Conservation (phyloP, 2,888 invertebrate genomes). For the Noctua janthe region DNA sequence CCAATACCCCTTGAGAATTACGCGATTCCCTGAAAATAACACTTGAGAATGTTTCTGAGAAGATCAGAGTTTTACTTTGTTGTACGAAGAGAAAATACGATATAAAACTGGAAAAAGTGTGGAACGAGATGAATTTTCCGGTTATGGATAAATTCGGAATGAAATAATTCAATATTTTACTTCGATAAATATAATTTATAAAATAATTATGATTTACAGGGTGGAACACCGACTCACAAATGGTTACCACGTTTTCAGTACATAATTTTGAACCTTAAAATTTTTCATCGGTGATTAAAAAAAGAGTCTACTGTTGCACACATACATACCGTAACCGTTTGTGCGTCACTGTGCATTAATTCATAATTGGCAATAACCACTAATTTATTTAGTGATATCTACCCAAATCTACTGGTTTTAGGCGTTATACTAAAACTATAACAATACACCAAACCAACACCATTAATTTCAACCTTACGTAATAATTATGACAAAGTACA, state of each 20-base stretch:
- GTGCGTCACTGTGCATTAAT: not conserved
- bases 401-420: not conserved
- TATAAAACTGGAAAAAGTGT: not conserved
- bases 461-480: conserved; percentile 6
- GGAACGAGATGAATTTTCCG: fast-evolving
- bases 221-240: too few relatives aligned
- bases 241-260: too few relatives aligned
- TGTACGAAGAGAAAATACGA: conserved; percentile 3
- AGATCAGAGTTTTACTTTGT: conserved; percentile 18
- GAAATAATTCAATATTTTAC: not conserved
- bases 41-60: conserved; percentile 21
- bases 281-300: too few relatives aligned
- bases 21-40: conserved; percentile 39
- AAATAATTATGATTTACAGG: too few relatives aligned
- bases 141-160: not conserved
- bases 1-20: conserved; percentile 57
- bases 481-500: conserved; percentile 14
- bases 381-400: not conserved
- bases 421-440: not conserved
- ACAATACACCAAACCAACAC: not conserved
- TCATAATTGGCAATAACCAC: not conserved
- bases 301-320: not conserved
- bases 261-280: too few relatives aligned
- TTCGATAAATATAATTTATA: not conserved
- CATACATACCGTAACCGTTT: not conserved